Evolutionary conservation across 2,797 vertebrate genomes (phyloP).

Genomic region (Geotrypetes seraphini): DNA sequence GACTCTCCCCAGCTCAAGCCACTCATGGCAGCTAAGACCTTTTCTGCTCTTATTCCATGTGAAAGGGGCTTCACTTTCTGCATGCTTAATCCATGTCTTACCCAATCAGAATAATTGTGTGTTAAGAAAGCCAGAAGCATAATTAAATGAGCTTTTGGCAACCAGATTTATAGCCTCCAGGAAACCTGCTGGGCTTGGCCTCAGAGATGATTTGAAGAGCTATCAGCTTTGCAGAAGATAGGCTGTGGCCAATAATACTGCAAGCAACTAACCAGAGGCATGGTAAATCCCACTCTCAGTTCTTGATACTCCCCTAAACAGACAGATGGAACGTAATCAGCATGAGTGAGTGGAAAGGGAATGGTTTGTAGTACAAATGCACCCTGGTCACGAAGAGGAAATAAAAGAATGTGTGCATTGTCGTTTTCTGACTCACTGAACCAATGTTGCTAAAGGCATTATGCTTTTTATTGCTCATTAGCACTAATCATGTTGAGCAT

Average conservation of each 20-base stretch:
- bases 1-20: constrained; percentile 8
- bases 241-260: constrained; percentile 2
- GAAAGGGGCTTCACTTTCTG: constrained; percentile 37
- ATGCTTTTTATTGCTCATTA: constrained; percentile 48
- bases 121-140: constrained; percentile 27
- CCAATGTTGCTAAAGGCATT: constrained; percentile 28
- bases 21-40: constrained; percentile 5
- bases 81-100: constrained; percentile 29
- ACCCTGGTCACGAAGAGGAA: constrained; percentile 13
- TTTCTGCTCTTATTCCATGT: constrained; percentile 19
- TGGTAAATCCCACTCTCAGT: no score
- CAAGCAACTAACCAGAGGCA: no score
- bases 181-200: constrained; percentile 17
- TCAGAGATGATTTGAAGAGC: constrained; percentile 22
- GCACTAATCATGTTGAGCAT: constrained; percentile 49
- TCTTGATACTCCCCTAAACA: constrained; percentile 27
- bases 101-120: constrained; percentile 31
- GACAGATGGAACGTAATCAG: constrained; percentile 10
- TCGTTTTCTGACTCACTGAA: constrained; percentile 24
- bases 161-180: constrained; percentile 18
- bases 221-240: constrained; percentile 25
- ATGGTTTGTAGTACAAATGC: constrained; percentile 28
- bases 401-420: constrained; percentile 4
- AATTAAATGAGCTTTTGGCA: constrained; percentile 32
- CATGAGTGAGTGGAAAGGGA: constrained; percentile 13